Conservation (phyloP, 2,888 invertebrate species). For the Drosophila koepferae region DNA sequence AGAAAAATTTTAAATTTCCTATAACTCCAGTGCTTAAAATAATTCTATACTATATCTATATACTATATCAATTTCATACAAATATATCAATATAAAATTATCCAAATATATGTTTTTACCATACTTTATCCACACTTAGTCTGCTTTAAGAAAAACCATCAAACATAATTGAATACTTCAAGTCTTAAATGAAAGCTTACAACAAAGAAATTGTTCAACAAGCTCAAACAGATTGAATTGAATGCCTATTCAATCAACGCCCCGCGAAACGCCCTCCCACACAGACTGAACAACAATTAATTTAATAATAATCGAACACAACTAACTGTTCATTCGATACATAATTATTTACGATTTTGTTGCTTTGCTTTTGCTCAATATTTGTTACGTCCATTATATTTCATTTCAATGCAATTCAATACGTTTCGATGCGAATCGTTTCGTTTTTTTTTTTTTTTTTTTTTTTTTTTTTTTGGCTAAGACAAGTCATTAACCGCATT, state of each 20-base stretch:
- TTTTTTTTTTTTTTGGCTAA: constrained; percentile 1
- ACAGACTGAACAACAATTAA: neutral
- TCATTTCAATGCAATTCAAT: constrained; percentile 21
- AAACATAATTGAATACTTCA: neutral
- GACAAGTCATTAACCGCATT: constrained; percentile 49
- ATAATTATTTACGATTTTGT: constrained; percentile 5
- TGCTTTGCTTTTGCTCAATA: constrained; percentile 9
- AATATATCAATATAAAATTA: no score
- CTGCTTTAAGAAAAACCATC: neutral
- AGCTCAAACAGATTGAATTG: neutral
- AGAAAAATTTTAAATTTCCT: no score
- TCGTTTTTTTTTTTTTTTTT: neutral
- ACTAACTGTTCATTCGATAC: constrained; percentile 23
- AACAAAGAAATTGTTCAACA: neutral
- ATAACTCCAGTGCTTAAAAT: no score
- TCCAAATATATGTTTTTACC: neutral
- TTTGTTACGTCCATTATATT: constrained; percentile 45
- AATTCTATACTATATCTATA: no score
- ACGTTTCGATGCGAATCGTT: constrained; percentile 9
- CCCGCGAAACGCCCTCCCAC: neutral
- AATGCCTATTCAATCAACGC: constrained; percentile 11
- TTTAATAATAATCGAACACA: constrained; percentile 16
- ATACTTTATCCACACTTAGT: neutral
- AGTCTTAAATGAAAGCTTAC: neutral
- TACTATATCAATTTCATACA: no score